Conservation (phyloP, 2,113 vertebrate species). For the Tympanuchus pallidicinctus region DNA sequence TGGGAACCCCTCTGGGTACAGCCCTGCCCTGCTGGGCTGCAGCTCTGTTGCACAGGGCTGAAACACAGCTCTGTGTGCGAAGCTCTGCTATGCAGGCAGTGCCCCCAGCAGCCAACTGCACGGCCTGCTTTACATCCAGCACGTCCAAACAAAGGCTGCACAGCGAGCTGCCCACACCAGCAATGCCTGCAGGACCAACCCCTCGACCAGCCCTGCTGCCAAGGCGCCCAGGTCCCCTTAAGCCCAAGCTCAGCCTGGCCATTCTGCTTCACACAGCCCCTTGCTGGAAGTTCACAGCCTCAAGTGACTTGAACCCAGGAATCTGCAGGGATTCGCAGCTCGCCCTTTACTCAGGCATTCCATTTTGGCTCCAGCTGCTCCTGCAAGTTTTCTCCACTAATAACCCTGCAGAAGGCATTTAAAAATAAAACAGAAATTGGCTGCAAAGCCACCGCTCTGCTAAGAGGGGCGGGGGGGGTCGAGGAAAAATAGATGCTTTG, state of each 20-base stretch:
- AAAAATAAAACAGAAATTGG: conserved; percentile 65
- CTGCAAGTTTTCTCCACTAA: background rate
- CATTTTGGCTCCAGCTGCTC: conserved; percentile 1
- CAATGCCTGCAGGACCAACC: background rate
- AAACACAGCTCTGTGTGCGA: accelerated
- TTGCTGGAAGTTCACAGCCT: background rate
- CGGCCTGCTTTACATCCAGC: background rate
- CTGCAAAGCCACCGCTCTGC: conserved; percentile 31
- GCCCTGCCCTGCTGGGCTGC: too few relatives aligned
- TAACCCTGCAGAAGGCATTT: conserved; percentile 56
- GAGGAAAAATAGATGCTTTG: conserved; percentile 60
- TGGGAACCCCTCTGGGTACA: background rate
- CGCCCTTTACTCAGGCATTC: background rate
- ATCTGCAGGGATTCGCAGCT: conserved; percentile 4
- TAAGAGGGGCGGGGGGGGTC: background rate
- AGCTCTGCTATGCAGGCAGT: background rate
- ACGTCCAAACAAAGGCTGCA: conserved; percentile 3
- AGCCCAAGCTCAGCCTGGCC: background rate
- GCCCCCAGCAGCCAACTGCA: background rate
- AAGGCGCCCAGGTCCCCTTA: background rate
- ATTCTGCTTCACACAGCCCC: background rate
- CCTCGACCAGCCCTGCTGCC: background rate
- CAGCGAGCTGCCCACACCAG: background rate
- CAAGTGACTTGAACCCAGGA: background rate
- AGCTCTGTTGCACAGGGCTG: background rate